phyloP scores from a whole-genome alignment of 2,113 vertebrate species.

The Bubo blakistoni region DNA sequence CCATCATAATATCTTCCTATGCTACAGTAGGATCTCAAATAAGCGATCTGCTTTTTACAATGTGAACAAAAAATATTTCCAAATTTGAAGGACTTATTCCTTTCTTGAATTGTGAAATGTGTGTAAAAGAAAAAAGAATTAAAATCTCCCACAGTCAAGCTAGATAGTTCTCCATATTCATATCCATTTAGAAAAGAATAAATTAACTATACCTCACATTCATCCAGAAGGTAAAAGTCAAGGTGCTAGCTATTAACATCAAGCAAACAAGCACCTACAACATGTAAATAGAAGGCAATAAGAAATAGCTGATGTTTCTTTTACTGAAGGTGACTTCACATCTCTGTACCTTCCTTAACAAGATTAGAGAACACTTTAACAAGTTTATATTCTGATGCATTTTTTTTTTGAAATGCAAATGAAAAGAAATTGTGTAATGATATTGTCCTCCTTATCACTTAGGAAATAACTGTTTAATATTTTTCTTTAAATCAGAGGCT shows the following conservation, averaged over 20 bases:
- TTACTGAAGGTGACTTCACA: conserved; percentile 1
- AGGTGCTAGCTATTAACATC: background rate
- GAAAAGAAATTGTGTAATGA: background rate
- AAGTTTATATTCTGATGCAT: background rate
- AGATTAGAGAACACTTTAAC: background rate
- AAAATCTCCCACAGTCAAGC: background rate
- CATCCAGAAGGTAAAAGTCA: background rate
- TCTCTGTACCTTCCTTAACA: background rate
- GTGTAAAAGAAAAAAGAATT: background rate
- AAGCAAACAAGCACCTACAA: background rate
- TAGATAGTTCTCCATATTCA: background rate
- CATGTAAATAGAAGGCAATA: background rate
- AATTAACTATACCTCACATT: background rate
- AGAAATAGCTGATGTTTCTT: background rate
- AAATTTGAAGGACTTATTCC: background rate
- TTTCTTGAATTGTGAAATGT: background rate
- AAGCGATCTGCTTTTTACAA: background rate
- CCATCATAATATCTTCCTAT: background rate
- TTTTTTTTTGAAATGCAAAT: conserved; percentile 10
- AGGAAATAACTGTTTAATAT: background rate
- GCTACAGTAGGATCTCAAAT: background rate
- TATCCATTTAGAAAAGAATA: background rate
- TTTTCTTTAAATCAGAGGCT: background rate
- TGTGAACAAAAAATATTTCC: background rate
- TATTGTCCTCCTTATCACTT: background rate